Evolutionary conservation across 2,888 invertebrate species (phyloP), one percentile per base, ranked within the genome.

Genomic region (Syritta pipiens): DNA sequence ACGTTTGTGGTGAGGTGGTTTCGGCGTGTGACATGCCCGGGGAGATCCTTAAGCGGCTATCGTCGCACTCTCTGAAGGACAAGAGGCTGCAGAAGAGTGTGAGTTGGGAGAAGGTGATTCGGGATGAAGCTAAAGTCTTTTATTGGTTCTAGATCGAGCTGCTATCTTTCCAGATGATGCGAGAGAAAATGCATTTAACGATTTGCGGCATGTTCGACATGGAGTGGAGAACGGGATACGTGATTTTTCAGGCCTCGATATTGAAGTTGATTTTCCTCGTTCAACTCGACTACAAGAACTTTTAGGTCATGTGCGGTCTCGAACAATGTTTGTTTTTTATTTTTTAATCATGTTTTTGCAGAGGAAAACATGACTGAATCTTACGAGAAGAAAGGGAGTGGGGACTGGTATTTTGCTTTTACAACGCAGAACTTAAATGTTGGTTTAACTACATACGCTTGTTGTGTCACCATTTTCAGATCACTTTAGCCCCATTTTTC

Each of bases 131-230:
- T 22, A 0, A 3, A 3, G 20, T n/a, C 20, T 7, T n/a, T 22
- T 22, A 0, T 20, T 20, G 4, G 17, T 32, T 51, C 7, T 20
- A 51, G 51, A 51, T 51, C 12, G 51, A 51, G 22, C 10, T 12
- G 12, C n/a, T 51, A 22, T 19, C 32, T 7, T 12, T 51, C 1
- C 51, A 51, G 9, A 10, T 51, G 9, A 10, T 12, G 7, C 32
- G 32, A 1, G 51, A 51, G 12, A 51, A 51, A 35, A 35, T 51
- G 51, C 7, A 12, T 7, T 7, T 51, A 12, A 35, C 10, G 1
- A 32, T 51, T 22, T 51, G 32, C 22, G 20, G 32, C 4, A 12
- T 51, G 51, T 51, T 51, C 17, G 22, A 51, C 22, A 12, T 51
- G 51, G 20, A 51, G 20, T 10, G 22, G 1, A 10, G 22, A 9